Percentiles rank a stretch among this genome's conserved stretches.
Conservation (phyloP, 1,140 invertebrate species). For the Tachypleus tridentatus region DNA sequence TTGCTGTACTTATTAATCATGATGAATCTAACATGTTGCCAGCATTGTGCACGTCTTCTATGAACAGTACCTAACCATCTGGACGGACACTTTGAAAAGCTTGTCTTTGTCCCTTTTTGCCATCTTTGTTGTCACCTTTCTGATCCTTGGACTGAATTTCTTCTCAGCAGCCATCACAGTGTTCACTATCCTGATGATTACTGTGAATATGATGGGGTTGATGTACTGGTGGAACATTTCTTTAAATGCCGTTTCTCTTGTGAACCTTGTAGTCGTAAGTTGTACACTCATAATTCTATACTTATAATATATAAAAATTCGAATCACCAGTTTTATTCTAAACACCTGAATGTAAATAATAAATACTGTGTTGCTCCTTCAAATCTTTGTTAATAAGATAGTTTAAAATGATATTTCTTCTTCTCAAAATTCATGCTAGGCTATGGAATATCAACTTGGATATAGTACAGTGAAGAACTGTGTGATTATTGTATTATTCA, state of each 20-base stretch:
- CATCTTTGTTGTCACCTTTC: constrained; percentile 63
- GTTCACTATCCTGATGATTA: constrained; percentile 61
- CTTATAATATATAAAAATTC: too few species aligned
- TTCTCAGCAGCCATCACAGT: constrained; percentile 61
- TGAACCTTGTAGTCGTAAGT: constrained; percentile 88
- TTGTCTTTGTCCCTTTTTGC: constrained; percentile 58
- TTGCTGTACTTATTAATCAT: too few species aligned
- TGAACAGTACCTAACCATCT: constrained; percentile 86
- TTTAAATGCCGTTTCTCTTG: constrained; percentile 83
- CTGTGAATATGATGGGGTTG: constrained; percentile 66
- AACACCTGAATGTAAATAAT: too few species aligned
- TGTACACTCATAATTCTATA: too few species aligned
- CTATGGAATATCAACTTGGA: too few species aligned
- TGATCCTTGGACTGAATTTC: constrained; percentile 77
- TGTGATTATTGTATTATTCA: too few species aligned
- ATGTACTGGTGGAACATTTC: constrained; percentile 86
- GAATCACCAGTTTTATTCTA: too few species aligned
- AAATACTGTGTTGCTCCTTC: too few species aligned
- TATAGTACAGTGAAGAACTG: too few species aligned
- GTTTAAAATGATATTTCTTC: too few species aligned
- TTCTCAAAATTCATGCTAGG: too few species aligned
- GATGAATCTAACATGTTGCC: constrained; percentile 14
- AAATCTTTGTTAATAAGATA: too few species aligned
- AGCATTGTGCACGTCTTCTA: constrained; percentile 89
- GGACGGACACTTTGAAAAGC: constrained; percentile 60